A percentile compares a stretch with the other conserved stretches of the same genome.
phyloP scores from a whole-genome alignment of 2,113 vertebrate species.

The Albula goreensis region DNA sequence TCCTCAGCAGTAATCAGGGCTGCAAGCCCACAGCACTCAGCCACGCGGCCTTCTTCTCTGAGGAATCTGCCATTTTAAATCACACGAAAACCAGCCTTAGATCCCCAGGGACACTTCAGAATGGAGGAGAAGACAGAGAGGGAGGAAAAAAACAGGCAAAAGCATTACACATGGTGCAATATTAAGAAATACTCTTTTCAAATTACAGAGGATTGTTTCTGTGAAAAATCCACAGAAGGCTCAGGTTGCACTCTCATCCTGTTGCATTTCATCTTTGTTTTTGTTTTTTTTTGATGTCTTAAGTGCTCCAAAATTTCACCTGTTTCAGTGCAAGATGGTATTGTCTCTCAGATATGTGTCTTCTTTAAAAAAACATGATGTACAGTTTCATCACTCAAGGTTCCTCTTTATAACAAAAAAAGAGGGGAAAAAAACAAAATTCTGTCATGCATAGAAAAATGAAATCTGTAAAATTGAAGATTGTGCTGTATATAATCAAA shows the following conservation, averaged over 20 bases:
- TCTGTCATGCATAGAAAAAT: background rate
- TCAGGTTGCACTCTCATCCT: no score
- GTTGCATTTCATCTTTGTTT: background rate
- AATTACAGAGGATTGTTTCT: background rate
- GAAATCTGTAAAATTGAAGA: background rate
- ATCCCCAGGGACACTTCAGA: constrained; percentile 25
- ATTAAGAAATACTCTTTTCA: background rate
- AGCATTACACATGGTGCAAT: constrained; percentile 28
- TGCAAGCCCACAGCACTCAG: constrained; percentile 30
- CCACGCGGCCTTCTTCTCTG: background rate
- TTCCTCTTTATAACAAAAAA: background rate
- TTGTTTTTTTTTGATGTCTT: background rate
- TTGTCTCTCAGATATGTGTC: no score
- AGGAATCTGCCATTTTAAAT: background rate
- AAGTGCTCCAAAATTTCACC: background rate
- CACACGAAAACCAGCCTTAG: constrained; percentile 7
- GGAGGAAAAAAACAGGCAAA: constrained; percentile 3
- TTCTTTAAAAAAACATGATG: no score
- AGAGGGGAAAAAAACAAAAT: background rate
- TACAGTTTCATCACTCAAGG: background rate
- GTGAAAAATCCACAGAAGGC: background rate
- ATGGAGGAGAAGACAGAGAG: background rate
- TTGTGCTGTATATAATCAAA: background rate
- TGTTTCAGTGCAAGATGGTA: background rate
- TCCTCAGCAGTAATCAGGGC: constrained; percentile 24